Conservation (phyloP, 2,888 invertebrate species). For the Dendrolimus houi region DNA sequence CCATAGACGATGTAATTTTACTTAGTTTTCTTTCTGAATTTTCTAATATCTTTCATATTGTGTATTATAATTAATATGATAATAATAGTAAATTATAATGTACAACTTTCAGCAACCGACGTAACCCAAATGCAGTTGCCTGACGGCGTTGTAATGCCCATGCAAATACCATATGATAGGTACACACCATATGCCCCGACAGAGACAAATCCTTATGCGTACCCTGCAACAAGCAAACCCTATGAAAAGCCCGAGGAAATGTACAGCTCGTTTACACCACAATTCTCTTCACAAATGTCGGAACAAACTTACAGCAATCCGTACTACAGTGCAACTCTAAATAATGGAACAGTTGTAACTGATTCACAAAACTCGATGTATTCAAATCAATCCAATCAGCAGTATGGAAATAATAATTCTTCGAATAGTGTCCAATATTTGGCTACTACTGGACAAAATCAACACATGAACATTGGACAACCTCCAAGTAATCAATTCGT, state of each 20-base stretch:
- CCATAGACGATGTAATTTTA: too few species aligned
- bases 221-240: conserved; percentile 33
- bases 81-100: too few species aligned
- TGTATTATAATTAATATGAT: too few species aligned
- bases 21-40: too few species aligned
- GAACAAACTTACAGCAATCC: conserved; percentile 53
- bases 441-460: not conserved
- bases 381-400: conserved; percentile 14
- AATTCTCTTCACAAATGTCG: conserved; percentile 36
- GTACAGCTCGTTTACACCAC: conserved; percentile 49
- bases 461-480: not conserved
- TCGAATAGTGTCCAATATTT: not conserved
- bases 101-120: conserved; percentile 48
- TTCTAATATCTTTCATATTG: too few species aligned
- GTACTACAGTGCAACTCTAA: conserved; percentile 49
- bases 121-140: conserved; percentile 47
- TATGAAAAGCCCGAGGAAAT: conserved; percentile 46
- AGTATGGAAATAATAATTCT: conserved; percentile 3
- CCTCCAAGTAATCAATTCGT: not conserved
- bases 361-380: conserved; percentile 38
- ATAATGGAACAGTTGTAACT: conserved; percentile 37
- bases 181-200: conserved; percentile 37
- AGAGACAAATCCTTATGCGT: conserved; percentile 40
- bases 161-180: conserved; percentile 40
- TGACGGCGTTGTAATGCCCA: conserved; percentile 49